Percentiles rank a stretch among this genome's conserved stretches.
Conservation (phyloP, 1,140 invertebrate species). For the Popillia japonica region DNA sequence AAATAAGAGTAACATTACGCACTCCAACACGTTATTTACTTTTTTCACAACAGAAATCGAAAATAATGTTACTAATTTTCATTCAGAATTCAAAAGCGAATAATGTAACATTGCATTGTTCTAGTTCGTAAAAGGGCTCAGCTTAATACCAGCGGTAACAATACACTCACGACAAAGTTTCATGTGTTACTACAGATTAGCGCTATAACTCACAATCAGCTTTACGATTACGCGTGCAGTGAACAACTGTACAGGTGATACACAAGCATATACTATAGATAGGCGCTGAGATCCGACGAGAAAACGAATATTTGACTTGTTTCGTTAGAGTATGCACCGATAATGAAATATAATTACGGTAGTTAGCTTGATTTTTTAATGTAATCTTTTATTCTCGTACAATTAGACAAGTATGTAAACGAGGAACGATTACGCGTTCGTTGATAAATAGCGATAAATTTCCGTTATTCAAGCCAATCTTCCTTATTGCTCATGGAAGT, state of each 20-base stretch:
- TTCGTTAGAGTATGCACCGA: background rate
- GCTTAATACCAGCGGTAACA: background rate
- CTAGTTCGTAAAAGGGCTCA: background rate
- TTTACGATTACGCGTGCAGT: background rate
- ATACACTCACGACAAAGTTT: background rate
- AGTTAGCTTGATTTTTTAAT: too few species aligned
- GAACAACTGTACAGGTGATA: background rate
- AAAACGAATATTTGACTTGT: background rate
- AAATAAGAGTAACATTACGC: background rate
- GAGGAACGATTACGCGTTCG: too few species aligned
- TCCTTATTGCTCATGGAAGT: too few species aligned
- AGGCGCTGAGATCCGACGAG: background rate
- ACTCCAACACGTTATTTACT: background rate
- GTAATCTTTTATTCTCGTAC: too few species aligned
- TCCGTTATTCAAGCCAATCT: too few species aligned
- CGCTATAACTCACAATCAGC: background rate
- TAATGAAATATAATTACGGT: background rate
- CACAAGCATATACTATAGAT: background rate
- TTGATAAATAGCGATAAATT: too few species aligned
- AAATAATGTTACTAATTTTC: background rate
- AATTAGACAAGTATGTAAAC: too few species aligned
- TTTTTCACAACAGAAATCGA: background rate
- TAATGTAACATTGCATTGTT: background rate
- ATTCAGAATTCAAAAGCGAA: background rate
- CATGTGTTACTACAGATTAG: background rate